A percentile compares a stretch with the other conserved stretches of the same genome.
phyloP scores from a whole-genome alignment of 1,140 invertebrate species.

The Atta cephalotes region DNA sequence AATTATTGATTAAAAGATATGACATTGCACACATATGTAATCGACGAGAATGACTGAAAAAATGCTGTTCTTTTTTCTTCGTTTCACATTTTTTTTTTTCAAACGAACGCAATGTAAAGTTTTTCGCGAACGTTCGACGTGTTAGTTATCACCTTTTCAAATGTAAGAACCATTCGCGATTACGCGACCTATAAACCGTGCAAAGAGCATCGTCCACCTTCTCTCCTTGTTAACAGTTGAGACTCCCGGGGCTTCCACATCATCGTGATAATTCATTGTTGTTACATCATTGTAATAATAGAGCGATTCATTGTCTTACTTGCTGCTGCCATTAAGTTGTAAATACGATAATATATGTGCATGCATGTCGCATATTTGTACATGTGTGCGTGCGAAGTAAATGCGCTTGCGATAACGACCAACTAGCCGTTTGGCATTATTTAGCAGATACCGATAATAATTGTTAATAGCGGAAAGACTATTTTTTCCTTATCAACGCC shows the following conservation, averaged over 20 bases:
- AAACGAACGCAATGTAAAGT: not conserved
- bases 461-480: constrained; percentile 47
- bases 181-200: constrained; percentile 67
- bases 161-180: constrained; percentile 66
- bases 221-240: constrained; percentile 52
- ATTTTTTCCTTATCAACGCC: constrained; percentile 48
- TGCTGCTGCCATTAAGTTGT: constrained; percentile 58
- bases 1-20: not conserved
- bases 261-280: constrained; percentile 63
- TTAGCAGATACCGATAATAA: constrained; percentile 46
- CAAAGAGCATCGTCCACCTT: constrained; percentile 8
- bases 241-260: not conserved
- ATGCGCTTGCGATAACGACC: constrained; percentile 42
- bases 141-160: constrained; percentile 51
- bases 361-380: too few species aligned
- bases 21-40: not conserved
- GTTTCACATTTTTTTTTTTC: not conserved
- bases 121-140: constrained; percentile 51
- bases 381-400: constrained; percentile 5
- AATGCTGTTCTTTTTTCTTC: not conserved
- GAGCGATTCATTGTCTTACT: constrained; percentile 57
- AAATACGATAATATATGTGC: constrained; percentile 40
- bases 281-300: constrained; percentile 70
- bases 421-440: constrained; percentile 51
- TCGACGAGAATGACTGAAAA: not conserved